Conservation (phyloP, 2,888 invertebrate species). For the Chrysotoxum bicinctum region DNA sequence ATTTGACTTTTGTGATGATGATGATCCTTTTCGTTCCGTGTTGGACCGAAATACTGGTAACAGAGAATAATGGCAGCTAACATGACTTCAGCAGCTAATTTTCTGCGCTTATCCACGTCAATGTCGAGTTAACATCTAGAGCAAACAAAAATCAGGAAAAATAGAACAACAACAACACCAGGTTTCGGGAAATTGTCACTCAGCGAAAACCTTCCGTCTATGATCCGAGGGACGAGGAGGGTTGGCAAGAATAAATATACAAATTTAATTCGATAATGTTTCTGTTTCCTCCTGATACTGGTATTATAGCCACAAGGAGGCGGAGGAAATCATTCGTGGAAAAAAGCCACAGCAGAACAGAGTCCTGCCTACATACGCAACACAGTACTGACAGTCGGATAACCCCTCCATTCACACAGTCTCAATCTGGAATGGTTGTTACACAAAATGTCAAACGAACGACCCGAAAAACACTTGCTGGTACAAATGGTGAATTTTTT, state of each 20-base stretch:
- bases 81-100: conserved; percentile 72
- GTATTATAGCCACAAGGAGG: conserved; percentile 23
- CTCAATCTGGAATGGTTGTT: conserved; percentile 50
- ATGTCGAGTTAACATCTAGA: conserved; percentile 41
- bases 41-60: conserved; percentile 47
- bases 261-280: conserved; percentile 72
- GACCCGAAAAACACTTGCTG: conserved; percentile 71
- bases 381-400: conserved; percentile 51
- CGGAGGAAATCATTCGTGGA: conserved; percentile 48
- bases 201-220: conserved; percentile 32
- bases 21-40: conserved; percentile 30
- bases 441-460: conserved; percentile 70
- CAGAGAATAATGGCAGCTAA: conserved; percentile 46
- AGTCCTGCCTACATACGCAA: conserved; percentile 49
- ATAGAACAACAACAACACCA: not conserved
- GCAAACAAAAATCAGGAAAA: conserved; percentile 39
- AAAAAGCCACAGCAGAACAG: conserved; percentile 16
- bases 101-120: conserved; percentile 74
- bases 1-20: conserved; percentile 20
- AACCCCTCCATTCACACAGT: conserved; percentile 50
- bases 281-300: conserved; percentile 41
- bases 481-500: conserved; percentile 72
- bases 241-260: conserved; percentile 61
- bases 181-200: conserved; percentile 55
- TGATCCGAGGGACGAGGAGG: conserved; percentile 11